These are phyloP conservation scores for Pogonocichla stellata DNA, from an alignment of 2,113 vertebrate genomes.

Conservation along the genomic window DNA sequence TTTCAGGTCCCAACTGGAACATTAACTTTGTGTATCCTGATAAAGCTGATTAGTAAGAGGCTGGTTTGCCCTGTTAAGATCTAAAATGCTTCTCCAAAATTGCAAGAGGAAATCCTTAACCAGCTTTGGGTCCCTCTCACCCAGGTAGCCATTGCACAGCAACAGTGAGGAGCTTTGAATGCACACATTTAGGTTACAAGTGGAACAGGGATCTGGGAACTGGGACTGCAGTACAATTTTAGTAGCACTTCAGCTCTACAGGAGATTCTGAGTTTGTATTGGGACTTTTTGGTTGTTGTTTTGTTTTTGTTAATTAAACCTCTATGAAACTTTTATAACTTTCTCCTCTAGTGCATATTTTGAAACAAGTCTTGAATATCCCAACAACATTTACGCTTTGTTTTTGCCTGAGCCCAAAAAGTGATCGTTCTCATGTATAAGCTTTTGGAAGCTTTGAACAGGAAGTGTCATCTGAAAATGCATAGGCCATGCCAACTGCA, in stretches of 20 bases:
- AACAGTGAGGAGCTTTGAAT: not conserved
- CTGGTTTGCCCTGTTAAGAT: not conserved
- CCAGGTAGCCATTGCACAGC: not conserved
- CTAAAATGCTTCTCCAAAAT: not conserved
- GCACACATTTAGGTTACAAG: not conserved
- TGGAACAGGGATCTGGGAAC: not conserved
- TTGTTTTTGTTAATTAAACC: not conserved
- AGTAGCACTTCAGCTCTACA: not conserved
- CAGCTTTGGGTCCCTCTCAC: not conserved
- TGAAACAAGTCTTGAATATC: not conserved
- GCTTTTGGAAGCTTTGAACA: not conserved
- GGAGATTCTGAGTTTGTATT: not conserved
- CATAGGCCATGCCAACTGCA: not conserved
- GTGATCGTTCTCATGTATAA: accelerated
- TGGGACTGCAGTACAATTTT: not conserved
- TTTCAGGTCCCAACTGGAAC: not conserved
- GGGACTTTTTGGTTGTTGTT: not conserved
- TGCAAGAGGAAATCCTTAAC: not conserved
- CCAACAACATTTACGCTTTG: not conserved
- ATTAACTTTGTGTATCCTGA: not conserved
- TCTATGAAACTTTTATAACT: not conserved
- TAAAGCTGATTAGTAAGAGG: not conserved
- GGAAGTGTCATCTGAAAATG: not conserved
- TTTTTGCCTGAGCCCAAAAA: not conserved
- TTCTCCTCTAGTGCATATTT: not conserved